These are phyloP conservation scores for Kryptolebias ocellatus DNA, from an alignment of 2,797 vertebrate genomes.

Conservation along the genomic window DNA sequence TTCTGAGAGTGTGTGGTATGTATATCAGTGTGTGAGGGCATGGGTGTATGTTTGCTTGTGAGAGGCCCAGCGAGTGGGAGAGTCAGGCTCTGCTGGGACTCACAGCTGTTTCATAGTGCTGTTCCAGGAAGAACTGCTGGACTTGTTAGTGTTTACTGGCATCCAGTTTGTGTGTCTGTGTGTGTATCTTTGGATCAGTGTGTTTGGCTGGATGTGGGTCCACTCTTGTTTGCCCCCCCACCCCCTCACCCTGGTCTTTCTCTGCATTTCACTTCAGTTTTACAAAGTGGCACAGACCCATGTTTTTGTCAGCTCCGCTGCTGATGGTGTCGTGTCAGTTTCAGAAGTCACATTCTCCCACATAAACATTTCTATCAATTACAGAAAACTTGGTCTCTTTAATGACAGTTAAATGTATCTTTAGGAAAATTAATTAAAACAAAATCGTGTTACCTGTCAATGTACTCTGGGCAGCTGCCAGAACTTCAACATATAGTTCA, in stretches of 20 bases:
- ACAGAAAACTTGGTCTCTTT: not conserved
- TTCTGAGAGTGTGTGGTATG: slow-evolving; percentile 58
- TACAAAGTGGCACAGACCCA: slow-evolving; percentile 9
- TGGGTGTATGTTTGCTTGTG: slow-evolving; percentile 67
- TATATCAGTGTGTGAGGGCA: slow-evolving; percentile 64
- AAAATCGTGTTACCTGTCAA: not conserved
- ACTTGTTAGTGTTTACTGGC: slow-evolving; percentile 82
- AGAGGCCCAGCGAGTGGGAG: slow-evolving; percentile 77
- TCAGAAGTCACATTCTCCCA: not conserved
- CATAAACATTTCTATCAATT: not conserved
- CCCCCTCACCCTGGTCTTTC: slow-evolving; percentile 38
- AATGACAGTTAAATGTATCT: too few relatives aligned
- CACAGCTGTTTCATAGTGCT: slow-evolving; percentile 78
- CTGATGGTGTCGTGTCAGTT: slow-evolving; percentile 6
- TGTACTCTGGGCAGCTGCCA: not conserved
- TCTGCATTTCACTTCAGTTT: slow-evolving; percentile 29
- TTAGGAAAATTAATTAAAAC: too few relatives aligned
- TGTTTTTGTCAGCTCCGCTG: not conserved
- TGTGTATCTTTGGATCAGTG: slow-evolving; percentile 57
- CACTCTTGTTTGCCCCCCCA: slow-evolving; percentile 44
- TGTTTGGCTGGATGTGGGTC: slow-evolving; percentile 62
- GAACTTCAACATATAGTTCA: not conserved
- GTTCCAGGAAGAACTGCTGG: slow-evolving; percentile 80
- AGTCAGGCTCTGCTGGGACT: slow-evolving; percentile 76
- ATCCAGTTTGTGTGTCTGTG: slow-evolving; percentile 62